phyloP scores from a whole-genome alignment of 53 echinoderm and acorn worm genomes.

The Antedon mediterranea region DNA sequence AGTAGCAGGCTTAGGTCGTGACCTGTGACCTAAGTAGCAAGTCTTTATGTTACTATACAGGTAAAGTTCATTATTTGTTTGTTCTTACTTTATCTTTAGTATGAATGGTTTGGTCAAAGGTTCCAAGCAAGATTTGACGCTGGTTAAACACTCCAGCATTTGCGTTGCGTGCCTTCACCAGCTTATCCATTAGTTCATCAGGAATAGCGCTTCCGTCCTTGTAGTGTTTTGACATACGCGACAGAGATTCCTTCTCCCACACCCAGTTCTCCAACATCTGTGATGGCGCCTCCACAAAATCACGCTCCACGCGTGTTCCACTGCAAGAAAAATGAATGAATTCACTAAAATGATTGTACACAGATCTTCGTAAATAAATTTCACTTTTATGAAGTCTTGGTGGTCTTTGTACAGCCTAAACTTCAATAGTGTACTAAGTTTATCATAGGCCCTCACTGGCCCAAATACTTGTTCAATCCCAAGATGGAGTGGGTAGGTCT shows the following conservation, averaged over 20 bases:
- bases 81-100: conserved; percentile 48
- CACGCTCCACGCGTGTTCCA: conserved; percentile 92
- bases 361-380: too few relatives aligned
- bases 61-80: too few relatives aligned
- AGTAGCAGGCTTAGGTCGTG: too few relatives aligned
- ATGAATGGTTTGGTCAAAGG: conserved; percentile 93
- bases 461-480: too few relatives aligned
- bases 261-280: conserved; percentile 99
- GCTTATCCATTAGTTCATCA: conserved; percentile 80
- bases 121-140: conserved; percentile 83
- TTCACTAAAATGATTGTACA: too few relatives aligned
- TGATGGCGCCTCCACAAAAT: conserved; percentile 99
- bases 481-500: too few relatives aligned
- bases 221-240: conserved; percentile 75
- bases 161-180: conserved; percentile 87
- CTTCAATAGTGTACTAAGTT: too few relatives aligned
- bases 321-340: conserved; percentile 17
- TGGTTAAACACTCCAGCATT: conserved; percentile 97
- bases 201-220: conserved; percentile 70
- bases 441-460: too few relatives aligned
- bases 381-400: too few relatives aligned
- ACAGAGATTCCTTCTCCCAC: conserved; percentile 85
- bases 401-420: too few relatives aligned
- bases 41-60: too few relatives aligned
- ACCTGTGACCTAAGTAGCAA: too few relatives aligned